Conservation (phyloP, 2,888 invertebrate species). For the Aelia acuminata region DNA sequence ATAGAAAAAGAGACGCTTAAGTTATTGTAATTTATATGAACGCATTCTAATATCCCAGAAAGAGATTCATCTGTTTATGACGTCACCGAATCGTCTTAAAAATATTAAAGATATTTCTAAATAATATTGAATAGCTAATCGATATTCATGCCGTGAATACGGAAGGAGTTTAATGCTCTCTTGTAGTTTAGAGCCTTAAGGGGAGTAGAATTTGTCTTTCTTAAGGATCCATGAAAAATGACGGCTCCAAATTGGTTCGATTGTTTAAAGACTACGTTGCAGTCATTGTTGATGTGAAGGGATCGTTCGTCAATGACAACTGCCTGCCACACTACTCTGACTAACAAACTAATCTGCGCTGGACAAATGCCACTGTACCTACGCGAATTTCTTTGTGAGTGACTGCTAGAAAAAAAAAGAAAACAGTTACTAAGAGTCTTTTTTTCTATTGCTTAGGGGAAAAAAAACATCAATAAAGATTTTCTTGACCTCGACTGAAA, state of each 20-base stretch:
- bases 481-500: too few species aligned
- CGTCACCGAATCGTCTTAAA: neutral
- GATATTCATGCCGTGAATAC: neutral
- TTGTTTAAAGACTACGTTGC: neutral
- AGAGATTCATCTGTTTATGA: neutral
- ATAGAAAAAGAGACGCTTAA: neutral
- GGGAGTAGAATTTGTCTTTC: neutral
- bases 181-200: neutral
- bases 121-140: neutral
- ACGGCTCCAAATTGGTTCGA: constrained; percentile 5
- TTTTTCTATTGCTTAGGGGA: neutral
- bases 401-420: too few species aligned
- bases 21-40: neutral
- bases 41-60: too few species aligned
- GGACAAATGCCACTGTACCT: neutral
- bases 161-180: neutral
- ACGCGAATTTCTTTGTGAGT: neutral
- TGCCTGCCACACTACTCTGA: neutral
- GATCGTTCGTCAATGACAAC: neutral
- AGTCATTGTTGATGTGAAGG: neutral
- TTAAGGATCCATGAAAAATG: constrained; percentile 35
- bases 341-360: neutral
- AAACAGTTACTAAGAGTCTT: too few species aligned
- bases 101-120: neutral
- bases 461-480: too few species aligned